Evolutionary conservation across 2,797 vertebrate genomes (phyloP), one percentile per base, ranked within the genome.

Genomic region (Catamblyrhynchus diadema): DNA sequence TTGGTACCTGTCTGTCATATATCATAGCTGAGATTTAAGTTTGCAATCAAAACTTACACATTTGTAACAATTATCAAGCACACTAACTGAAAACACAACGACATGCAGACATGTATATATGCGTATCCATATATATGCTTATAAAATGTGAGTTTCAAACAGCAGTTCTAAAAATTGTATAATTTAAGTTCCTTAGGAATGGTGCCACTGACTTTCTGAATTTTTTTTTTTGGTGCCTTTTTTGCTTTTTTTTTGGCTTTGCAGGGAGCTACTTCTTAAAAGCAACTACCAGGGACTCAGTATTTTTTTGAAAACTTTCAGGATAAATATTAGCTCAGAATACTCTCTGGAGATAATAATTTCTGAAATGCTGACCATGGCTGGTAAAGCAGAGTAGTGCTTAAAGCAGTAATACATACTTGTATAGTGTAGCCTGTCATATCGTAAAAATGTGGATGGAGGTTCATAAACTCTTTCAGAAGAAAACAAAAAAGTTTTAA

Each of bases 91-190:
- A 71, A 91, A 61, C 8, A 8, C 7, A 25, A 7, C 4, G 14
- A 21, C 9, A 12, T 14, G 17, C 3, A 7, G 30, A 15, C 15
- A 32, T 9, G 3, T 15, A 22, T 17, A 27, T 15, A 16, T 6
- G 0, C 22, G 5, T 11, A 4, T 54, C 6, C 39, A 14, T 45
- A 5, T 21, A 22, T 7, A 42, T 4, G 4, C 9, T 32, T 24
- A 39, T 39, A 44, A 81, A 83, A 59, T 42, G 5, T 8, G 83
- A 9, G 7, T 65, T 82, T 56, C 30, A 62, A 88, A 48, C 14
- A 80, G 6, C 4, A 61, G 9, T 56, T 82, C 27, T 71, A 33
- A 42, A 86, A 86, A 12, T 19, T 12, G 3, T 11, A 39, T 22
- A 3, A 39, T 24, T 57, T 41, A 65, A 10, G 3, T 54, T 87